Evolutionary conservation across 1,140 invertebrate genomes (phyloP), one percentile per base, ranked within the genome.

Genomic region (Euschistus heros): DNA sequence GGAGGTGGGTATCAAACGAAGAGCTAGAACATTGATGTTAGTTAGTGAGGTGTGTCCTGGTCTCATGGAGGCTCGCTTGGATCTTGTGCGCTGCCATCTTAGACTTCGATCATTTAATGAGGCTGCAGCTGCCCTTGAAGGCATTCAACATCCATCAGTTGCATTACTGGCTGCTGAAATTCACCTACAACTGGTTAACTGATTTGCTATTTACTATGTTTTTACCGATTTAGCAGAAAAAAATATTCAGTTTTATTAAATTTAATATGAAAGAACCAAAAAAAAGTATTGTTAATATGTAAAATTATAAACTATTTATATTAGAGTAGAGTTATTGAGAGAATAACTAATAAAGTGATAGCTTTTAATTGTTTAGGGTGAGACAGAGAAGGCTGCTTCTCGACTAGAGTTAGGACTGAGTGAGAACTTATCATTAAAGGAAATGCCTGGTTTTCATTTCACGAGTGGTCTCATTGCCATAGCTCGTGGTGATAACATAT

Each of bases 91-190:
- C 14, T 20, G 18, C 15, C 54, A 57, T 5, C 15, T 57, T 5
- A 57, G 4, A 8, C 54, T 57, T 26, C 18, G 54, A 8, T 8
- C 7, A 10, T 26, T 24, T 15, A 3, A 26, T 27, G 54, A 57
- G 24, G 54, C 54, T 24, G 24, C 54, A 27, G 24, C 18, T 13
- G 54, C 54, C 24, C 24, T 57, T 6, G 20, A 57, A 26, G 54
- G 24, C 7, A 13, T 57, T 17, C 18, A 57, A 8, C 54, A 57
- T 72, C 86, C 87, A 1, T 86, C 92, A 69, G 89, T 86, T 24
- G 86, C 95, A 76, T 79, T 98, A 5, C 76, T 97, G 5, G 82
- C 94, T 79, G 91, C 94, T 20, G 90, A 95, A 76, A 89, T 94
- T 59, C 82, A 89, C 63, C 75, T 86, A 2, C 79, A 82, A 52